phyloP scores from a whole-genome alignment of 2,113 vertebrate species.

The Harpagus bidentatus region DNA sequence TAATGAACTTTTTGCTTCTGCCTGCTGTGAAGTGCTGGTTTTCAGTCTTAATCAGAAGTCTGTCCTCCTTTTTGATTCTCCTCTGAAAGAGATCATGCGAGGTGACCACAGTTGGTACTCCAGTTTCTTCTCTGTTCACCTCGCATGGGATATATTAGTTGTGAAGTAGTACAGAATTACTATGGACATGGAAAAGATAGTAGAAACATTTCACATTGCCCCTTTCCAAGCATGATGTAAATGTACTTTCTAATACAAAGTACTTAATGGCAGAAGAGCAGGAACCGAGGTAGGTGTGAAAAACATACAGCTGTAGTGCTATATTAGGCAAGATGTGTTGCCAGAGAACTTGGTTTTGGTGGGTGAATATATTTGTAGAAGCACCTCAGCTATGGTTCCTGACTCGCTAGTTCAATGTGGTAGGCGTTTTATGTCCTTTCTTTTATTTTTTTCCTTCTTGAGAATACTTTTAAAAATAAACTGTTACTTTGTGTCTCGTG shows the following conservation, averaged over 20 bases:
- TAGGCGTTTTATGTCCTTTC: not conserved
- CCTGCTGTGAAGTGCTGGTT: fast-evolving
- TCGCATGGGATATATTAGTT: not conserved
- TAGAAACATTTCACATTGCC: fast-evolving
- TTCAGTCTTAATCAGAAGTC: not conserved
- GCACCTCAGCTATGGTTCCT: not conserved
- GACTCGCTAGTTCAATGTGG: not conserved
- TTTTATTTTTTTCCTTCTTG: not conserved
- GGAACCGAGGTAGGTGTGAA: fast-evolving
- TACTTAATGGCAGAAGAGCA: not conserved
- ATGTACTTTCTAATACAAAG: not conserved
- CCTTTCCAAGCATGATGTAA: not conserved
- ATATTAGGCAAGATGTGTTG: not conserved
- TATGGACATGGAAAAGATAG: not conserved
- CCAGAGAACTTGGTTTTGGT: not conserved
- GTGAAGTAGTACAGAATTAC: not conserved
- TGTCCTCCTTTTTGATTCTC: fast-evolving
- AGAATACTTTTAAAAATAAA: not conserved
- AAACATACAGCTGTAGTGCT: not conserved
- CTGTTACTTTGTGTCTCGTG: fast-evolving
- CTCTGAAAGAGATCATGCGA: not conserved
- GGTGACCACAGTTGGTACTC: not conserved
- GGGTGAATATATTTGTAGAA: not conserved
- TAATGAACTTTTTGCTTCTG: not conserved
- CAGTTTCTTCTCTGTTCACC: not conserved